A percentile compares a stretch with the other conserved stretches of the same genome.
phyloP scores from a whole-genome alignment of 92 coral and sea anemone genomes.

The Epizoanthus scotinus region DNA sequence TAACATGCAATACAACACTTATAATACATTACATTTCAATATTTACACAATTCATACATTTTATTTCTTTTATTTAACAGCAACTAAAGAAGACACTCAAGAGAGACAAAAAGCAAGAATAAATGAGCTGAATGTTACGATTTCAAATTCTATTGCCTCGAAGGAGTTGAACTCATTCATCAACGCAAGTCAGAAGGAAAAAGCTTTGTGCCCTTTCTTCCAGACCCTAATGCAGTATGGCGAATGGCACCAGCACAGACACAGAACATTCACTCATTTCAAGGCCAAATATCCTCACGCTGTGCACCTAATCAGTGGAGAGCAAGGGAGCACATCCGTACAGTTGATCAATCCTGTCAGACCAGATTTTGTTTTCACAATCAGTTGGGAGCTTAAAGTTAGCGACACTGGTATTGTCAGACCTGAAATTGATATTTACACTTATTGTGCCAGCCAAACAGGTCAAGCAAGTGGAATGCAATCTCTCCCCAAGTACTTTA shows the following conservation, averaged over 20 bases:
- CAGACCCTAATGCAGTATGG: slow-evolving; percentile 68
- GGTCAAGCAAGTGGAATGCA: slow-evolving; percentile 40
- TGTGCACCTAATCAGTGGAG: slow-evolving; percentile 50
- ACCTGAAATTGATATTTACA: slow-evolving; percentile 67
- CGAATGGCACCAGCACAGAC: slow-evolving; percentile 65
- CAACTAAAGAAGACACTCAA: slow-evolving; percentile 19
- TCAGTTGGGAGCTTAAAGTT: slow-evolving; percentile 72
- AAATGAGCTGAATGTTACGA: slow-evolving; percentile 45
- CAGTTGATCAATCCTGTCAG: slow-evolving; percentile 57
- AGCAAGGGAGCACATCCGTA: slow-evolving; percentile 57
- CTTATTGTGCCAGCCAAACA: slow-evolving; percentile 11
- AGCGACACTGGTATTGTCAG: slow-evolving; percentile 50
- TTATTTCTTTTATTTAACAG: slow-evolving; percentile 34
- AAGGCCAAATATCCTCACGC: slow-evolving; percentile 70
- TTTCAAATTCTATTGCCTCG: slow-evolving; percentile 56
- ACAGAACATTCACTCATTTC: slow-evolving; percentile 79
- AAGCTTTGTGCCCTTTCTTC: slow-evolving; percentile 70
- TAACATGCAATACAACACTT: no score
- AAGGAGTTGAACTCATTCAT: slow-evolving; percentile 68
- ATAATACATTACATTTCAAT: neutral
- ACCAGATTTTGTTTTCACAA: slow-evolving; percentile 58
- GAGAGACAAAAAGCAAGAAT: slow-evolving; percentile 41
- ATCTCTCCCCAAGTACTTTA: slow-evolving; percentile 73
- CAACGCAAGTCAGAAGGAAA: slow-evolving; percentile 54
- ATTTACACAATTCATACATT: neutral